These are phyloP conservation scores for Philaethria dido DNA, from an alignment of 2,888 invertebrate genomes.

Conservation along the genomic window DNA sequence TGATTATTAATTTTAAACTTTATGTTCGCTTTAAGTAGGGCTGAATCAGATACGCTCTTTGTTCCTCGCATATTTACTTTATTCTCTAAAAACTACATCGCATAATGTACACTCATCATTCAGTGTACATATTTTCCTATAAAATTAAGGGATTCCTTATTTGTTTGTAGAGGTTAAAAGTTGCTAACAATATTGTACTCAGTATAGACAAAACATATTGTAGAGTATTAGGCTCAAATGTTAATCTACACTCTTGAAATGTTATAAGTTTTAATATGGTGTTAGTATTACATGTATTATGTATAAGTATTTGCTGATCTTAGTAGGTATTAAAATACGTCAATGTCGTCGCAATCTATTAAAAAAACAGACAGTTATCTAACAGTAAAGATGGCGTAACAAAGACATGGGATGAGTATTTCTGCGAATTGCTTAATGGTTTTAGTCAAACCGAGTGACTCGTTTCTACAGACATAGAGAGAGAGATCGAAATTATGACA, in stretches of 20 bases:
- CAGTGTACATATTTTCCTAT: too few relatives aligned
- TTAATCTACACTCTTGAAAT: background rate
- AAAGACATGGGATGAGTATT: too few relatives aligned
- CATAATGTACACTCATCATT: too few relatives aligned
- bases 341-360: background rate
- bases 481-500: too few relatives aligned
- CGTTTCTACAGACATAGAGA: too few relatives aligned
- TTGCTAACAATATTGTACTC: background rate
- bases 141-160: background rate
- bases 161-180: background rate
- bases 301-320: background rate
- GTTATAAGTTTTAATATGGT: background rate
- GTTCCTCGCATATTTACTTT: background rate
- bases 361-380: too few relatives aligned
- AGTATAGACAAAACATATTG: background rate
- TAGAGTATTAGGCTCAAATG: background rate
- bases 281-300: background rate
- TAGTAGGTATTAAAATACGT: background rate
- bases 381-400: too few relatives aligned
- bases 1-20: too few relatives aligned
- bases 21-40: too few relatives aligned
- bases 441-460: too few relatives aligned
- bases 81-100: background rate
- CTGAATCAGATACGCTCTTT: background rate
- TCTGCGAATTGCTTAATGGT: too few relatives aligned